Evolutionary conservation across 1,140 invertebrate genomes (phyloP).

Genomic region (silkworm (Bombyx mori)): ASM3026992v2 NC_085129.1:17167501-17168000

Average conservation of each 20-base stretch:
- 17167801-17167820: conserved; percentile 31
- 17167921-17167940: conserved; percentile 51
- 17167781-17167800: too few relatives aligned
- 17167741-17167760: conserved; percentile 11
- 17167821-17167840: conserved; percentile 32
- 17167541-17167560: conserved; percentile 56
- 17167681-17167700: conserved; percentile 49
- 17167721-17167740: conserved; percentile 19
- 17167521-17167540: conserved; percentile 48
- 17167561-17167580: conserved; percentile 51
- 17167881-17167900: conserved; percentile 48
- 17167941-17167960: conserved; percentile 47
- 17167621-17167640: conserved; percentile 44
- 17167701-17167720: conserved; percentile 37
- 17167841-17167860: conserved; percentile 39
- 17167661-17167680: conserved; percentile 51
- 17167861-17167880: conserved; percentile 44
- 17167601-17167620: conserved; percentile 55
- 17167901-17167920: conserved; percentile 63
- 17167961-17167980: conserved; percentile 16
- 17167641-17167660: conserved; percentile 49
- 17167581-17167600: conserved; percentile 49
- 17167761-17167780: neutral
- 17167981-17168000: conserved; percentile 18
- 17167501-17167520: conserved; percentile 38